Base-by-base conservation (phyloP, 1,140 invertebrate species). In the Euschistus heros region DNA sequence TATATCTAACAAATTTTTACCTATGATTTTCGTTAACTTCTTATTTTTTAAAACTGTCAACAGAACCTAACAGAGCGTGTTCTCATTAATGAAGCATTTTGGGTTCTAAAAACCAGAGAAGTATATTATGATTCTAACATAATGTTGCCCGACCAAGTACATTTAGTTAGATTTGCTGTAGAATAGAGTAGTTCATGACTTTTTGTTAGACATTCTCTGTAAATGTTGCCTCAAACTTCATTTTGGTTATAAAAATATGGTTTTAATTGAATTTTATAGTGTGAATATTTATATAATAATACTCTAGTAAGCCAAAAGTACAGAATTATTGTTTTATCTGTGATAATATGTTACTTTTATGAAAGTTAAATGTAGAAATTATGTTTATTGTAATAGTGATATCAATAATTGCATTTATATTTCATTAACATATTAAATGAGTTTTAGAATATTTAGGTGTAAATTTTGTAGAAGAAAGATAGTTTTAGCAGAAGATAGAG, bases 51-150 rank as follows among this genome's bases (percentile, higher is more conserved):
- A 66, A 63, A 66, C 68, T 70, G 27, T 64, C 69, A 80, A 79
- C 86, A 91, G 89, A 91, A 91, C 82, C 89, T 93, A 85, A 91
- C 89, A 81, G 88, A 92, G 84, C 85, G 88, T 82, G 86, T 91
- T 81, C 88, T 91, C 82, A 83, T 91, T 82, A 92, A 92, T 82
- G 89, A 92, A 83, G 88, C 88, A 76, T 87, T 88, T 81, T 93
- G 89, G 89, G 88, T 90, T 80, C 83, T 84, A 78, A 84, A 88
- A 80, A 91, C 86, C 78, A 85, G 86, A 88, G 89, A 92, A 89
- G 90, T 93, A 82, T 69, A 66, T n/a, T 20, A 59, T 62, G 24
- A 57, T 17, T 67, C 33, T 47, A 46, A 67, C 27, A 67, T 63
- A 67, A 47, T 64, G 62, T 64, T 63, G 66, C 62, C 62, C 66